Conservation (phyloP, 2,113 vertebrate species). For the Calcarius ornatus region DNA sequence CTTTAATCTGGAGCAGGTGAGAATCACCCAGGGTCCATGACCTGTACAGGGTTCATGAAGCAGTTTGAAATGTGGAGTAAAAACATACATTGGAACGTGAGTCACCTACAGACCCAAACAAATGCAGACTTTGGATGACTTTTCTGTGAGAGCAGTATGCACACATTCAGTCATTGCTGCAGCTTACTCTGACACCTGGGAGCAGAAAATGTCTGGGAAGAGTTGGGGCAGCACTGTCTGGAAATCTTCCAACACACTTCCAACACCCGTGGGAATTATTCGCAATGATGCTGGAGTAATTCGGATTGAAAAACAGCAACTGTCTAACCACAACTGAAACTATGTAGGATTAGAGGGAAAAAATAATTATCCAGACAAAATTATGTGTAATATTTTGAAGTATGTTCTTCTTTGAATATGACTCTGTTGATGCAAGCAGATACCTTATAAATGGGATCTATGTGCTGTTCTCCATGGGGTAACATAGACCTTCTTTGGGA, state of each 20-base stretch:
- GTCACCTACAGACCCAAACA: background rate
- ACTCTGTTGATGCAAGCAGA: background rate
- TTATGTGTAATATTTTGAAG: background rate
- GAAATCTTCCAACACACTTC: background rate
- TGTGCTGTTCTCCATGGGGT: background rate
- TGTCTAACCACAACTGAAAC: background rate
- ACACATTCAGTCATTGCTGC: background rate
- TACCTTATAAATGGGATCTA: background rate
- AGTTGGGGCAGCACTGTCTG: background rate
- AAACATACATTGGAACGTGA: background rate
- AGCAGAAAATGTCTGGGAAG: fast-evolving
- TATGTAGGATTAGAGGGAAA: background rate
- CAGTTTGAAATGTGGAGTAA: background rate
- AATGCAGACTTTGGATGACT: background rate
- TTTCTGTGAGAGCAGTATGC: background rate
- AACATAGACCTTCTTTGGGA: background rate
- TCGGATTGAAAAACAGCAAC: background rate
- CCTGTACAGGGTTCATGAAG: background rate
- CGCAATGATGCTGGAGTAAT: background rate
- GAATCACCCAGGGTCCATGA: background rate
- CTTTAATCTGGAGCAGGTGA: constrained; percentile 28
- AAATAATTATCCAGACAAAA: background rate
- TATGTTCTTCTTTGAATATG: background rate
- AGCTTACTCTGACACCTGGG: background rate
- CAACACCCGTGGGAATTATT: background rate